These are phyloP conservation scores for Araneus ventricosus DNA, from an alignment of 1,140 invertebrate genomes.

Conservation along the genomic window DNA sequence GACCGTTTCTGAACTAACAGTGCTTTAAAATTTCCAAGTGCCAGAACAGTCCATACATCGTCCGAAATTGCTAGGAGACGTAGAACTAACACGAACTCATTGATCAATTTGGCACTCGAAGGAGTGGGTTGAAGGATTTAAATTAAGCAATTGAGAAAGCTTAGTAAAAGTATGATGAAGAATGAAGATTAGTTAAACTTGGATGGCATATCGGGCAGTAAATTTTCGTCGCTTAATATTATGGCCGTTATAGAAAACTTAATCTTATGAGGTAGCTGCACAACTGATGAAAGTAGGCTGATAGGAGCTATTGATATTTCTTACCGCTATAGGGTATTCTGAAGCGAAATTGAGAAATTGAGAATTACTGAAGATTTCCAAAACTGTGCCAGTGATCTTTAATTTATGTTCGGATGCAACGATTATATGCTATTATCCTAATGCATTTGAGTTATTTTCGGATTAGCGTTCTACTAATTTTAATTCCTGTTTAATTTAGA, in stretches of 20 bases:
- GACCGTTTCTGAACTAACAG: no score
- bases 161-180: conserved; percentile 17
- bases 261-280: neutral
- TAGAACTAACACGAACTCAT: neutral
- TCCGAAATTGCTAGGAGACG: neutral
- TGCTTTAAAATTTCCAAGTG: conserved; percentile 13
- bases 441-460: no score
- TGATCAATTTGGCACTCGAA: neutral
- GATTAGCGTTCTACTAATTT: no score
- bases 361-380: no score
- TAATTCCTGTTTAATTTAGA: no score
- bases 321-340: no score
- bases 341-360: no score
- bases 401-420: no score
- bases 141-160: neutral
- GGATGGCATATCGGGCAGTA: conserved; percentile 9
- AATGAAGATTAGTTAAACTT: conserved; percentile 16
- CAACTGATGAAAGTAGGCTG: no score
- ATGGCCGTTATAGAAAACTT: neutral
- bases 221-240: conserved; percentile 5
- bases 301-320: no score
- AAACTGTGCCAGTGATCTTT: no score
- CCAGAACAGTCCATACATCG: neutral
- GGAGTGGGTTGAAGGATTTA: neutral
- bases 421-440: no score